phyloP scores from a whole-genome alignment of 2,888 invertebrate species.

The Clanis bilineata region DNA sequence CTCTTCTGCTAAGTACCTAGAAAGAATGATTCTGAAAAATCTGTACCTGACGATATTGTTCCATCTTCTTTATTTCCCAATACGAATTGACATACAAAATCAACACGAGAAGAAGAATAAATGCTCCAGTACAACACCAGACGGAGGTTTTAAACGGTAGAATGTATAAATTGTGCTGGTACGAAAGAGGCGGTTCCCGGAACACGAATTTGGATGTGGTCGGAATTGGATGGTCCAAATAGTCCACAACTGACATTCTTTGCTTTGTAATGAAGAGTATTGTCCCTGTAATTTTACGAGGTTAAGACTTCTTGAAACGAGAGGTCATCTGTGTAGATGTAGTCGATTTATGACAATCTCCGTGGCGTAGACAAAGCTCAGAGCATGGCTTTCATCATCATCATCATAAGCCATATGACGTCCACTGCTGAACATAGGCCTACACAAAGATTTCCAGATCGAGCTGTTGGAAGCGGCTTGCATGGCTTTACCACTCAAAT shows the following conservation, averaged over 20 bases:
- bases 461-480: no score
- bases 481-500: no score
- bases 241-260: conserved; percentile 60
- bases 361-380: no score
- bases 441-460: no score
- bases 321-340: no score
- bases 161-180: conserved; percentile 84
- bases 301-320: no score
- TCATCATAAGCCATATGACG: no score
- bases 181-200: conserved; percentile 84
- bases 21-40: no score
- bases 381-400: no score
- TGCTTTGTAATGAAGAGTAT: conserved; percentile 45
- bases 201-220: conserved; percentile 80
- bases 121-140: conserved; percentile 78
- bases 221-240: conserved; percentile 63
- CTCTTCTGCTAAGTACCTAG: no score
- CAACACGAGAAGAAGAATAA: conserved; percentile 55
- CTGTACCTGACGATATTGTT: conserved; percentile 29
- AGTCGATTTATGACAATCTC: no score
- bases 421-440: no score
- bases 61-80: conserved; percentile 53
- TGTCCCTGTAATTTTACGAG: conserved; percentile 48
- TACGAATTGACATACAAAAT: conserved; percentile 51
- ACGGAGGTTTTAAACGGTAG: conserved; percentile 83